Conservation (phyloP, 2,888 invertebrate species). For the Saturnia japonica region DNA sequence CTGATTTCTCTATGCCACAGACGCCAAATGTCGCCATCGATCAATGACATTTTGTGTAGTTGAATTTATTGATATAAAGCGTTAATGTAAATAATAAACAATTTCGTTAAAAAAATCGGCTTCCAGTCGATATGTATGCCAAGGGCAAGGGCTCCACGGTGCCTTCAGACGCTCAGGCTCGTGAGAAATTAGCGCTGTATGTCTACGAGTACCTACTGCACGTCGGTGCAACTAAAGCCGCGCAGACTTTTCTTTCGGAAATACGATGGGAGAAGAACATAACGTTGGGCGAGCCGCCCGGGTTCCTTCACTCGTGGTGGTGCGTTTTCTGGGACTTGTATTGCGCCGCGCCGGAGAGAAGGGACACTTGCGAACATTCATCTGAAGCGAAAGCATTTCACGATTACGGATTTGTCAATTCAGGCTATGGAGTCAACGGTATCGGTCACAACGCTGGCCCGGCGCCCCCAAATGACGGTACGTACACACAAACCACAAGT, state of each 20-base stretch:
- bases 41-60: constrained; percentile 83
- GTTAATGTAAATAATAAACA: constrained; percentile 83
- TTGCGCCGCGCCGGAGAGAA: constrained; percentile 98
- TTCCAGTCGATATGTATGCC: constrained; percentile 93
- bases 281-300: constrained; percentile 98
- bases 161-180: constrained; percentile 99
- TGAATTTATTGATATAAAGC: constrained; percentile 82
- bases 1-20: constrained; percentile 77
- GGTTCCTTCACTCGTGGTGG: constrained; percentile 99
- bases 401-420: constrained; percentile 99
- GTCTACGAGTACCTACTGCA: constrained; percentile 99
- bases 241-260: constrained; percentile 99
- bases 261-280: constrained; percentile 99
- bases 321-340: constrained; percentile 99
- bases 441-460: constrained; percentile 89
- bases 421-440: constrained; percentile 98
- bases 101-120: constrained; percentile 79
- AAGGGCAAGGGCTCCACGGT: constrained; percentile 99
- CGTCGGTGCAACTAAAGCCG: constrained; percentile 99
- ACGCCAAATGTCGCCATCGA: constrained; percentile 83
- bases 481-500: constrained; percentile 37
- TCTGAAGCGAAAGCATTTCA: constrained; percentile 99
- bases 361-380: constrained; percentile 99
- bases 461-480: constrained; percentile 79
- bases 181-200: constrained; percentile 99